A percentile compares a stretch with the other conserved stretches of the same genome.
phyloP scores from a whole-genome alignment of 2,888 invertebrate genomes.

The Sympetrum striolatum region DNA sequence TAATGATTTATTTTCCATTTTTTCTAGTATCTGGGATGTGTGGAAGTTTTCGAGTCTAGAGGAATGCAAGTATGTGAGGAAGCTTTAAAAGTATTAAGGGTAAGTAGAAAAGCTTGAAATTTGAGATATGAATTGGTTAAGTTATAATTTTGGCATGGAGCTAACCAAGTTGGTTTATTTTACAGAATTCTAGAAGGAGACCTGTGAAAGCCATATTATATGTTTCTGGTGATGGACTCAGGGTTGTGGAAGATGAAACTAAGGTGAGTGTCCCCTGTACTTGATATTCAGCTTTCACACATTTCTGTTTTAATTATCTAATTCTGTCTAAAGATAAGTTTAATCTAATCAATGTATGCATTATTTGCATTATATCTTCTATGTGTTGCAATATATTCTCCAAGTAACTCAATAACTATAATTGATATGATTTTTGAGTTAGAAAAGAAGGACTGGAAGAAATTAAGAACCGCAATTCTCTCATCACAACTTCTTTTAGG shows the following conservation, averaged over 20 bases:
- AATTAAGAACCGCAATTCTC: too few relatives aligned
- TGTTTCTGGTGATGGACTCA: constrained; percentile 92
- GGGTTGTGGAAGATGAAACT: constrained; percentile 98
- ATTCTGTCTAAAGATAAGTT: not conserved
- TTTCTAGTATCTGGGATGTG: constrained; percentile 91
- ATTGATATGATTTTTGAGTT: too few relatives aligned
- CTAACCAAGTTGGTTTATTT: constrained; percentile 50
- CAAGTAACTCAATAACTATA: too few relatives aligned
- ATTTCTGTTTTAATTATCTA: not conserved
- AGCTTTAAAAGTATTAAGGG: constrained; percentile 94
- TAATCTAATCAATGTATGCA: not conserved
- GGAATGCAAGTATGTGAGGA: constrained; percentile 99
- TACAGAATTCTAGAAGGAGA: constrained; percentile 84
- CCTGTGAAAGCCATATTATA: constrained; percentile 89
- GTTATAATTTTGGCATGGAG: not conserved
- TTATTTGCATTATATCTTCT: too few relatives aligned
- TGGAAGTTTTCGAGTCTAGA: constrained; percentile 98
- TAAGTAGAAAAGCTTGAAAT: constrained; percentile 61
- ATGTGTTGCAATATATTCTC: too few relatives aligned
- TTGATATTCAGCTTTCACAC: not conserved
- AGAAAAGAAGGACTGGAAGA: too few relatives aligned
- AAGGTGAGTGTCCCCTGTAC: constrained; percentile 64
- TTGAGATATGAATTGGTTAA: constrained; percentile 26
- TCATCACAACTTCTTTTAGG: not conserved
- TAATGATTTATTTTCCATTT: constrained; percentile 47